Percentiles rank a stretch among this genome's conserved stretches.
Evolutionary conservation across 2,113 vertebrate species (phyloP).

Genomic region (Orycteropus afer): DNA sequence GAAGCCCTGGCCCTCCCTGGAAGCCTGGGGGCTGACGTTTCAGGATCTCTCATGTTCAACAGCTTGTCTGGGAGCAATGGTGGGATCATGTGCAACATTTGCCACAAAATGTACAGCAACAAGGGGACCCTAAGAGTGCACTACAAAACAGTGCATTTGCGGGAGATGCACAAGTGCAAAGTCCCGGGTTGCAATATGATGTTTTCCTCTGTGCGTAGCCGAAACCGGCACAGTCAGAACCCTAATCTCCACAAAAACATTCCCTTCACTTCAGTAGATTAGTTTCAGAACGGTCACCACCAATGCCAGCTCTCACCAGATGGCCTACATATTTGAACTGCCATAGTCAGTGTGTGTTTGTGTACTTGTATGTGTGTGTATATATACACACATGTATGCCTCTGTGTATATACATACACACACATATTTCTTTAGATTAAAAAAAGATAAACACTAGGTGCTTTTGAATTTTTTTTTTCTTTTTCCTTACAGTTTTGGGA

Average conservation of each 20-base stretch:
- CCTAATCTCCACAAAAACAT: slow-evolving; percentile 99
- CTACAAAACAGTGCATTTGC: slow-evolving; percentile 99
- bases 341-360: slow-evolving; percentile 82
- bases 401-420: slow-evolving; percentile 71
- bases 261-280: slow-evolving; percentile 93
- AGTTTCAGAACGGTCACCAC: slow-evolving; percentile 85
- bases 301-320: slow-evolving; percentile 86
- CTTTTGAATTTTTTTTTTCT: slow-evolving; percentile 83
- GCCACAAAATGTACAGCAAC: slow-evolving; percentile 99
- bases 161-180: slow-evolving; percentile 99
- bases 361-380: slow-evolving; percentile 39
- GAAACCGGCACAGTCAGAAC: slow-evolving; percentile 99
- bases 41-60: slow-evolving; percentile 90
- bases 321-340: slow-evolving; percentile 85
- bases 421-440: slow-evolving; percentile 82
- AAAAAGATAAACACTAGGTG: slow-evolving; percentile 86
- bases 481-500: slow-evolving; percentile 68
- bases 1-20: slow-evolving; percentile 85
- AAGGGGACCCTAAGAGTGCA: slow-evolving; percentile 99
- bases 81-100: slow-evolving; percentile 98
- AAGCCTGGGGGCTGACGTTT: slow-evolving; percentile 85
- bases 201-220: slow-evolving; percentile 99
- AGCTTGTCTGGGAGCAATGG: slow-evolving; percentile 90
- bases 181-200: slow-evolving; percentile 99
- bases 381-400: slow-evolving; percentile 16